Evolutionary conservation across 2,797 vertebrate genomes (phyloP).

Genomic region (Leptodactylus fallax): DNA sequence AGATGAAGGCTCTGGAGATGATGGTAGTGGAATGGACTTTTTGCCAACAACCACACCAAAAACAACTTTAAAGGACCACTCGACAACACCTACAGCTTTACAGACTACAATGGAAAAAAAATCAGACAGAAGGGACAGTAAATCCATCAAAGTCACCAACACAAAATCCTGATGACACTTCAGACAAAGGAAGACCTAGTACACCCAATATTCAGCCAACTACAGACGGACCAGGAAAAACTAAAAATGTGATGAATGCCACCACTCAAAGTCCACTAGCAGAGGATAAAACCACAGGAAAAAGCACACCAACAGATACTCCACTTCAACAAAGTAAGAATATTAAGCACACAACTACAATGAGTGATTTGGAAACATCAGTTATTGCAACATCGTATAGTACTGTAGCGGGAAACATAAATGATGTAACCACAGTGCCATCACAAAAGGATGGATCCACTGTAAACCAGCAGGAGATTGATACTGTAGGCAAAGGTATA

Average conservation of each 20-base stretch:
- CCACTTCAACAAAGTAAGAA: constrained; percentile 48
- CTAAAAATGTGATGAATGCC: neutral
- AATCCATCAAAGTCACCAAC: constrained; percentile 50
- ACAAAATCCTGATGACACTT: constrained; percentile 51
- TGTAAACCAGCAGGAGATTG: constrained; percentile 16
- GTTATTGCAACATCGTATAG: constrained; percentile 3
- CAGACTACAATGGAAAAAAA: constrained; percentile 53
- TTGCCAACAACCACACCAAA: constrained; percentile 62
- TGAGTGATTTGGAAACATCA: constrained; percentile 25
- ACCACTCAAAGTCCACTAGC: constrained; percentile 15
- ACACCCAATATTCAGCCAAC: neutral
- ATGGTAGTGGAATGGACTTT: constrained; percentile 66
- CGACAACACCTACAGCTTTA: constrained; percentile 29
- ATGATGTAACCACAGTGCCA: constrained; percentile 9
- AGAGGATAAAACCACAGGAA: constrained; percentile 22
- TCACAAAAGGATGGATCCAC: constrained; percentile 24
- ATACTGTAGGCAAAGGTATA: neutral
- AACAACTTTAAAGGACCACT: constrained; percentile 45
- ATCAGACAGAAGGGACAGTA: constrained; percentile 31
- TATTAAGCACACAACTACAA: constrained; percentile 30
- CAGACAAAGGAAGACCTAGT: constrained; percentile 63
- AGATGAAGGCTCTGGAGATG: constrained; percentile 66
- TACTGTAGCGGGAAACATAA: neutral
- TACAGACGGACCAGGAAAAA: constrained; percentile 8
- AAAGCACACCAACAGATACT: neutral